phyloP scores from a whole-genome alignment of 2,113 vertebrate genomes.

The Hemibates koningsi region DNA sequence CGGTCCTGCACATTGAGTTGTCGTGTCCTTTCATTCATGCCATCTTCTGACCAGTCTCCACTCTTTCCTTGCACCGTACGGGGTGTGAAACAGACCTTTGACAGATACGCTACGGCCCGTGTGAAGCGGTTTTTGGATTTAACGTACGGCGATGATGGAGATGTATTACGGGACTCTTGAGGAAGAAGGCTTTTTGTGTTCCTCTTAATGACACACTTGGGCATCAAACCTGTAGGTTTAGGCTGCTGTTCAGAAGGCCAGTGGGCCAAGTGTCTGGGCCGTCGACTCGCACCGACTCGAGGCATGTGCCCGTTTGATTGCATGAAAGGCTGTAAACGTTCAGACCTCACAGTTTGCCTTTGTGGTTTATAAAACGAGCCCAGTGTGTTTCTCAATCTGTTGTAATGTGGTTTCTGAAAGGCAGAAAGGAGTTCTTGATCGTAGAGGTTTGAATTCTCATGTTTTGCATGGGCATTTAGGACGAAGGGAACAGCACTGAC shows the following conservation, averaged over 20 bases:
- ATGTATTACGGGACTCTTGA: not conserved
- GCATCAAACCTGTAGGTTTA: not conserved
- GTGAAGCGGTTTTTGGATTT: conserved; percentile 1
- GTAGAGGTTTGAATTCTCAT: not conserved
- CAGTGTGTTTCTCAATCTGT: not conserved
- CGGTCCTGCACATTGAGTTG: not conserved
- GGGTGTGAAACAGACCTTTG: not conserved
- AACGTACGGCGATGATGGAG: not conserved
- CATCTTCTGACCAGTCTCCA: not conserved
- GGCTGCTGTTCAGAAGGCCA: not conserved
- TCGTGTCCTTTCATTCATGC: not conserved
- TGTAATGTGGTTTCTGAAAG: not conserved
- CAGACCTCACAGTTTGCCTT: not conserved
- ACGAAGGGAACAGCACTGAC: not conserved
- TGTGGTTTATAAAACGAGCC: not conserved
- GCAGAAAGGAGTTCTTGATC: not conserved
- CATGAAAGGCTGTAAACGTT: not conserved
- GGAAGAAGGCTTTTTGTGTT: not conserved
- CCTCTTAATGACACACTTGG: not conserved
- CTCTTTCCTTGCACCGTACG: not conserved
- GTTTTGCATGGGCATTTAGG: not conserved
- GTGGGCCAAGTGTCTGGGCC: not conserved
- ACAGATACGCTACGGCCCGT: not conserved
- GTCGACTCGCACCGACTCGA: not conserved
- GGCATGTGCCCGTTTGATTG: not conserved